Conservation (phyloP, 1,140 invertebrate genomes). For the Phortica variegata region DNA sequence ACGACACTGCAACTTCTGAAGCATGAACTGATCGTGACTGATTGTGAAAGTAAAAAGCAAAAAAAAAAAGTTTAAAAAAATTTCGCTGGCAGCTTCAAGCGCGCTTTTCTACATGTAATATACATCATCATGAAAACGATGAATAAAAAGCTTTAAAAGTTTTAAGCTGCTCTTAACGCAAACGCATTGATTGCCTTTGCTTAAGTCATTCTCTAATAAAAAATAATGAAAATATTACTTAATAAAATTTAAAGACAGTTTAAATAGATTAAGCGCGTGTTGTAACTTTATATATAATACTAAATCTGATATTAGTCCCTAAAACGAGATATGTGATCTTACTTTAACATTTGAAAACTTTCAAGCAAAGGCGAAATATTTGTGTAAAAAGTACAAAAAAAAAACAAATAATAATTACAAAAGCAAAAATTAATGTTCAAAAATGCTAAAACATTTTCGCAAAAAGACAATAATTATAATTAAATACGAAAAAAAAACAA, state of each 20-base stretch:
- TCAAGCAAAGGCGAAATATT: slow-evolving; percentile 9
- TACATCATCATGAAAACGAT: too few species aligned
- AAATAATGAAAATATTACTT: not conserved
- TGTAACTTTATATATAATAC: too few species aligned
- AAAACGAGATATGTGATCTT: slow-evolving; percentile 38
- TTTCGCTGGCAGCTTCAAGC: not conserved
- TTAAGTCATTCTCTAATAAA: slow-evolving; percentile 5
- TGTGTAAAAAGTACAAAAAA: slow-evolving; percentile 29
- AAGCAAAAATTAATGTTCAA: slow-evolving; percentile 5
- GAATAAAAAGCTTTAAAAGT: slow-evolving; percentile 31
- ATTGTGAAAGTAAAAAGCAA: slow-evolving; percentile 15
- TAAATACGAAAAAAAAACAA: slow-evolving; percentile 11
- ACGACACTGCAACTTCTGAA: too few species aligned
- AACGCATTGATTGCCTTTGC: too few species aligned
- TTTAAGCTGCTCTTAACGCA: slow-evolving; percentile 14
- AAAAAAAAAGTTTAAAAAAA: not conserved
- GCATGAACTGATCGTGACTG: too few species aligned
- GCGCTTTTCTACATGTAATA: slow-evolving; percentile 23
- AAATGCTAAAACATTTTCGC: too few species aligned
- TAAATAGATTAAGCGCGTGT: too few species aligned
- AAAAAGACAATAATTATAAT: slow-evolving; percentile 35
- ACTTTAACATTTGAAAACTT: slow-evolving; percentile 31
- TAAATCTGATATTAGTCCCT: slow-evolving; percentile 4
- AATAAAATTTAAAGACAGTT: too few species aligned
- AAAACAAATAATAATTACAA: slow-evolving; percentile 10